Percentiles rank a stretch among this genome's conserved stretches.
phyloP scores from a whole-genome alignment of 2,797 vertebrate species.

The Emydoidea blandingii region DNA sequence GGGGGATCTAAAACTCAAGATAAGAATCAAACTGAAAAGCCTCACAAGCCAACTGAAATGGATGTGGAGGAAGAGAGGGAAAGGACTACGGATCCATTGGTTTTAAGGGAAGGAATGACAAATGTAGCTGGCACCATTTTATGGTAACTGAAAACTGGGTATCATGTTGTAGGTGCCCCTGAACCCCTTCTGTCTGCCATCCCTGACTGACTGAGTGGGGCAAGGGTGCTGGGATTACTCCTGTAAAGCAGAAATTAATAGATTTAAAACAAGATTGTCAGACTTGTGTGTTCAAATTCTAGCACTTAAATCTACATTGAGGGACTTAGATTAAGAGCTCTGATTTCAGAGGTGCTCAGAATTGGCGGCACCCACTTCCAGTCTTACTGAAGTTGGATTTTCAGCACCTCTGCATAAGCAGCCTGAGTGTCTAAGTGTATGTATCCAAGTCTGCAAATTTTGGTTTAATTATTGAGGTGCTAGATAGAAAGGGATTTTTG shows the following conservation, averaged over 20 bases:
- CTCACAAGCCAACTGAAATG: not conserved
- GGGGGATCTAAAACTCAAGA: not conserved
- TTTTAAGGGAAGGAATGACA: not conserved
- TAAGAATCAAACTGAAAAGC: not conserved
- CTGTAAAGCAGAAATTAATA: not conserved
- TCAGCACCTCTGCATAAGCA: not conserved
- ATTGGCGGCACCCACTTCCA: not conserved
- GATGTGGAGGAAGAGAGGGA: not conserved
- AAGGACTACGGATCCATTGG: not conserved
- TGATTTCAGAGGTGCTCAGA: not conserved
- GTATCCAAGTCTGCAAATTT: not conserved
- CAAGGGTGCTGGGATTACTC: not conserved
- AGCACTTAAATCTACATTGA: rapidly evolving
- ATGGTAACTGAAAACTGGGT: not conserved
- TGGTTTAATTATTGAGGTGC: not conserved
- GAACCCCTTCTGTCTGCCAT: not conserved
- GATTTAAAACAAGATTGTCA: rapidly evolving
- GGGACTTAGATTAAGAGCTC: not conserved
- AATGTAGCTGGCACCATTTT: not conserved
- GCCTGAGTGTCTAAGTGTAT: not conserved
- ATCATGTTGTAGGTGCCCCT: not conserved
- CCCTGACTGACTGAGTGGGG: not conserved
- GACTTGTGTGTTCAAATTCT: not conserved
- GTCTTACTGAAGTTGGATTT: not conserved
- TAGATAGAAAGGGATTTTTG: not conserved